Evolutionary conservation across 92 coral and sea anemone genomes (phyloP).

Genomic region (Epizoanthus stellaris): DNA sequence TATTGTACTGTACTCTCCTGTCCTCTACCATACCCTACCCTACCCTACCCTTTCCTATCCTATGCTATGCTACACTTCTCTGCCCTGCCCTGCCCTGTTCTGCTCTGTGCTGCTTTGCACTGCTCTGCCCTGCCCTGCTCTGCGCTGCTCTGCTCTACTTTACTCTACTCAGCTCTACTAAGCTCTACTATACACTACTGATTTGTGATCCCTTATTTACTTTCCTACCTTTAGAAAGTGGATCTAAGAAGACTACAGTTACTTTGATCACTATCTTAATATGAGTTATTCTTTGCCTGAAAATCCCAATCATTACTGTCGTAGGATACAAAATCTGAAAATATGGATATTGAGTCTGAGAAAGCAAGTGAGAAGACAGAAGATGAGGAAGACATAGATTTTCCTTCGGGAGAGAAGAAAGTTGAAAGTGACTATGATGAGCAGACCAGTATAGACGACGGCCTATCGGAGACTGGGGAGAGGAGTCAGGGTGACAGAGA

Average conservation of each 20-base stretch:
- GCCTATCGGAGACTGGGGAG: slow-evolving; percentile 78
- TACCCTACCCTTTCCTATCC: too few relatives aligned
- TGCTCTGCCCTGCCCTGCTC: too few relatives aligned
- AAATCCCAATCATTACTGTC: neutral
- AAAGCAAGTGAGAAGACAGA: slow-evolving; percentile 82
- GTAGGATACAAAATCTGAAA: slow-evolving; percentile 78
- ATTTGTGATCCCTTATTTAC: neutral
- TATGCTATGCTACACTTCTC: too few relatives aligned
- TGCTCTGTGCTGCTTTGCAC: too few relatives aligned
- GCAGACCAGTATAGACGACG: slow-evolving; percentile 87
- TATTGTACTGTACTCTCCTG: too few relatives aligned
- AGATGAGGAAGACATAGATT: slow-evolving; percentile 82
- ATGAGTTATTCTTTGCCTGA: neutral
- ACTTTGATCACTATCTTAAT: too few relatives aligned
- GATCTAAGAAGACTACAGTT: neutral
- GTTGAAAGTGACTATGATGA: slow-evolving; percentile 80
- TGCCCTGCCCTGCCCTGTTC: too few relatives aligned
- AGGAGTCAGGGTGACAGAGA: slow-evolving; percentile 68
- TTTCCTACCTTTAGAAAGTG: neutral
- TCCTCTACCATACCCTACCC: too few relatives aligned
- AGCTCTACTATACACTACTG: neutral
- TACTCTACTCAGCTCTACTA: too few relatives aligned
- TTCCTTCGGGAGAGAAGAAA: slow-evolving; percentile 77
- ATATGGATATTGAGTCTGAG: slow-evolving; percentile 80
- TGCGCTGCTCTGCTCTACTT: too few relatives aligned